Conservation (phyloP, 1,140 invertebrate species). For the Ectropis grisescens region DNA sequence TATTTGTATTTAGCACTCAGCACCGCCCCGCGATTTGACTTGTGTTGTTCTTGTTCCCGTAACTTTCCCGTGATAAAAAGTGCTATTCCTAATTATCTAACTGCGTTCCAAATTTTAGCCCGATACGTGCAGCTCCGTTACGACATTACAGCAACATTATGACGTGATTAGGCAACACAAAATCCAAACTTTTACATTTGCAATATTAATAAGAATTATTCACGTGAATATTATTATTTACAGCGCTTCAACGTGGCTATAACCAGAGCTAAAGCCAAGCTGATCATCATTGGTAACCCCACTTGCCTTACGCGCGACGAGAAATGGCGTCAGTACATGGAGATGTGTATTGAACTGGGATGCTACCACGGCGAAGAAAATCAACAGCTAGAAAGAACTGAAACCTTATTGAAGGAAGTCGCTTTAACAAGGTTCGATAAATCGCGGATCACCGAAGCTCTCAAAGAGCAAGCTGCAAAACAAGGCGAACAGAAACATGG, state of each 20-base stretch:
- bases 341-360: conserved; percentile 49
- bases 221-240: conserved; percentile 12
- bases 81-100: no score
- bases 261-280: conserved; percentile 81
- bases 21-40: no score
- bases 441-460: conserved; percentile 17
- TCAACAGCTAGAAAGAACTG: conserved; percentile 27
- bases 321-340: conserved; percentile 72
- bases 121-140: no score
- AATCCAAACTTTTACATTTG: no score
- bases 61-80: no score
- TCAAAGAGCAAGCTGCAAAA: conserved; percentile 1
- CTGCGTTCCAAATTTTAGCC: no score
- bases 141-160: no score
- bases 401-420: conserved; percentile 20
- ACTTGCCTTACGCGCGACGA: conserved; percentile 70
- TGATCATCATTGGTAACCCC: conserved; percentile 87
- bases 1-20: no score
- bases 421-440: conserved; percentile 19
- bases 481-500: neutral
- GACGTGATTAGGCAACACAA: no score
- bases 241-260: conserved; percentile 87
- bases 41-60: no score
- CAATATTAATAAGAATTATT: no score
- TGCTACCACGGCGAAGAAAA: conserved; percentile 44